Evolutionary conservation across 2,888 invertebrate genomes (phyloP).

Genomic region (Melieria picta): DNA sequence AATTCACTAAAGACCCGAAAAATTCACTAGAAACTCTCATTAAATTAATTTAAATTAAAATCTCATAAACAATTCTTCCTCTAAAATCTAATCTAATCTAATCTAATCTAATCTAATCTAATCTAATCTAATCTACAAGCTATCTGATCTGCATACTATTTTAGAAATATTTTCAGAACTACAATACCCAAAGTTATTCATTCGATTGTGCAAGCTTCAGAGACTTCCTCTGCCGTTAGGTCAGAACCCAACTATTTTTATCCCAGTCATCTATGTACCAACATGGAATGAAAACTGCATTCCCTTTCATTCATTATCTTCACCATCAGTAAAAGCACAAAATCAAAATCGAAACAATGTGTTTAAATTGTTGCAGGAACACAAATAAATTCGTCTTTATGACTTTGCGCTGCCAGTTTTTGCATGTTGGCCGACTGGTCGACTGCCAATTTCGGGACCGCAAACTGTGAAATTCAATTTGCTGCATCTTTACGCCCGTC

Average conservation of each 20-base stretch:
- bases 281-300: not conserved
- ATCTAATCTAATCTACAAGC: no score
- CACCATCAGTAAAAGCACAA: not conserved
- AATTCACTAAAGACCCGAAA: no score
- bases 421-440: not conserved
- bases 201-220: no score
- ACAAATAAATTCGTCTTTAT: slow-evolving; percentile 25
- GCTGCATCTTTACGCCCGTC: slow-evolving; percentile 17
- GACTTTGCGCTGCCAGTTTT: not conserved
- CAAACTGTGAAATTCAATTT: slow-evolving; percentile 50
- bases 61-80: no score
- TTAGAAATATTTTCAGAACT: no score
- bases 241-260: not conserved
- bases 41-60: no score
- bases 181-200: no score
- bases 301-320: not conserved
- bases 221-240: not conserved
- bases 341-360: slow-evolving; percentile 4
- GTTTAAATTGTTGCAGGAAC: slow-evolving; percentile 15
- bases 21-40: no score
- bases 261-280: not conserved
- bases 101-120: no score
- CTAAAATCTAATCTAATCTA: no score
- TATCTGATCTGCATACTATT: no score
- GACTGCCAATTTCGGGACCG: slow-evolving; percentile 40